Conservation (phyloP, 1,140 invertebrate genomes). For the Gryon sp. region DNA sequence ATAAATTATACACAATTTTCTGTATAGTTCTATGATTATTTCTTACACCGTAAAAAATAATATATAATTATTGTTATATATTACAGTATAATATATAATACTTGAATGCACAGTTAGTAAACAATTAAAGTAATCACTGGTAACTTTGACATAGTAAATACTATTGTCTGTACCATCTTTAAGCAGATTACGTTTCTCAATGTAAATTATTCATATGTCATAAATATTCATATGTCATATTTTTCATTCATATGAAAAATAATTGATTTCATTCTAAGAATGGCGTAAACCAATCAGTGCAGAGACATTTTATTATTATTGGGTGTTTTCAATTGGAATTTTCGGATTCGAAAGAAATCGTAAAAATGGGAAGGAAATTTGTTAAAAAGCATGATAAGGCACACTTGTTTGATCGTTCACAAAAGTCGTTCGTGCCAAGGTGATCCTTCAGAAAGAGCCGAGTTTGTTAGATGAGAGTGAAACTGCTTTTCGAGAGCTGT, state of each 20-base stretch:
- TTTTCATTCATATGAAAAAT: too few species aligned
- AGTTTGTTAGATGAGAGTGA: conserved; percentile 57
- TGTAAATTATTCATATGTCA: conserved; percentile 12
- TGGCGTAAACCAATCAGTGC: too few species aligned
- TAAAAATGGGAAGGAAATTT: conserved; percentile 35
- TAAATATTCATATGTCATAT: conserved; percentile 13
- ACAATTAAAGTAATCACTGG: conserved; percentile 15
- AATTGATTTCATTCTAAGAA: too few species aligned
- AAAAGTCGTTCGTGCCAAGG: conserved; percentile 29
- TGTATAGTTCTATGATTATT: too few species aligned
- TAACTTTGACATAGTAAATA: not conserved
- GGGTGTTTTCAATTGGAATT: not conserved
- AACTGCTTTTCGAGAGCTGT: conserved; percentile 50
- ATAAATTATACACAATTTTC: too few species aligned
- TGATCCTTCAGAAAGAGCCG: conserved; percentile 34
- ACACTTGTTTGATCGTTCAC: conserved; percentile 52
- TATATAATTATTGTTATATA: too few species aligned
- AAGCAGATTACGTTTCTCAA: conserved; percentile 1
- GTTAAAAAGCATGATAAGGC: conserved; percentile 55
- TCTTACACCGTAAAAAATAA: too few species aligned
- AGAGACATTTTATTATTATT: not conserved
- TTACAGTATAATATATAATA: too few species aligned
- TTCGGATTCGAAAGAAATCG: conserved; percentile 2
- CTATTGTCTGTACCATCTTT: conserved; percentile 7
- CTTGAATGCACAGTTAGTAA: too few species aligned